Evolutionary conservation across 2,113 vertebrate species (phyloP).

Genomic region (Geococcyx californianus): DNA sequence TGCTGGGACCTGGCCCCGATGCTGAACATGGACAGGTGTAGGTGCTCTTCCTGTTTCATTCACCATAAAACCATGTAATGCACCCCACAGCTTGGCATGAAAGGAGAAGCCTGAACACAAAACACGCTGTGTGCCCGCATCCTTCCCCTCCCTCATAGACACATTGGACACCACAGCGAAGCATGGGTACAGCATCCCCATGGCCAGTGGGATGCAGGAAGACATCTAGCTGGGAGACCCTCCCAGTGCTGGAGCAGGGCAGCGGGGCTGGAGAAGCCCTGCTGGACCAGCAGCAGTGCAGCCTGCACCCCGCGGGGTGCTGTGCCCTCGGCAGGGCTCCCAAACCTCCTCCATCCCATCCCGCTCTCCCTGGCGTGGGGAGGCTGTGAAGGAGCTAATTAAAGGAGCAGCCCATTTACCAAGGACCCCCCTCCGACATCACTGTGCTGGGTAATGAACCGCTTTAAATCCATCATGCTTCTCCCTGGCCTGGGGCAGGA

Average conservation of each 20-base stretch:
- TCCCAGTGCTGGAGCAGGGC: neutral
- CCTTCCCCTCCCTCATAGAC: neutral
- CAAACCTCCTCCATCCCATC: neutral
- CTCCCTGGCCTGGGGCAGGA: neutral
- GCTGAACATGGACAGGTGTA: fast-evolving
- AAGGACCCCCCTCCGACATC: neutral
- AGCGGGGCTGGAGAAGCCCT: neutral
- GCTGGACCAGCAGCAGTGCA: neutral
- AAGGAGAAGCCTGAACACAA: neutral
- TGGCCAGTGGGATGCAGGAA: fast-evolving
- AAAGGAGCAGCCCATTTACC: slow-evolving; percentile 40
- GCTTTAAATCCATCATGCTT: neutral
- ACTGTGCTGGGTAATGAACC: neutral
- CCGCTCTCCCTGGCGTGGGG: neutral
- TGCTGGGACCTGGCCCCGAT: fast-evolving
- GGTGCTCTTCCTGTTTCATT: neutral
- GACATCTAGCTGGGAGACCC: neutral
- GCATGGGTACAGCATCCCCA: neutral
- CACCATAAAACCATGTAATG: fast-evolving
- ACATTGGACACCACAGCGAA: neutral
- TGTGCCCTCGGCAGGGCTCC: neutral
- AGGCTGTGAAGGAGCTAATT: neutral
- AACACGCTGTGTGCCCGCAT: fast-evolving
- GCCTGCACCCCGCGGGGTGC: fast-evolving
- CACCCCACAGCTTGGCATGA: neutral